Base-by-base conservation (phyloP, 2,797 vertebrate species). In the Dicrostonyx torquatus region DNA sequence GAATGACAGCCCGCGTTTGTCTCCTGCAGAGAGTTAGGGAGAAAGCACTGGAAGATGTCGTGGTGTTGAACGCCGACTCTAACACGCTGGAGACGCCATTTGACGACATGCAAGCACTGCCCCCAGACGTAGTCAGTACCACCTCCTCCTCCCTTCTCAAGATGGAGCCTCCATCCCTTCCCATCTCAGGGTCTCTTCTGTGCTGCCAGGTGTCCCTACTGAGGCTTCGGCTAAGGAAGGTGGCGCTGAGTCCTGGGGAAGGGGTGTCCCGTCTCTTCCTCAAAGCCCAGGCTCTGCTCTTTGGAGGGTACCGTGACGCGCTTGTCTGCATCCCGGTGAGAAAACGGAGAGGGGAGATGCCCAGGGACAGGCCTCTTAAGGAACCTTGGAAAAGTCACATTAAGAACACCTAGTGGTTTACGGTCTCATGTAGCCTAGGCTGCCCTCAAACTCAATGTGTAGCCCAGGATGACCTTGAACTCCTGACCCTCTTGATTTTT, bases 31-130 rank as follows among this genome's bases (percentile, higher is more conserved):
- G 45, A 95, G 99, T 99, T 87, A 98, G 95, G 83, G 98, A 98
- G 96, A 98, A 98, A 53, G 98, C 98, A 20, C 95, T 99, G 96
- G 99, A 99, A 93, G 99, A 99, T 40, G 99, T 99, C 7, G 99
- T 99, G 6, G 98, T 99, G 96, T 97, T 99, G n/a, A 99, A 99
- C 66, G 98, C 99, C 66, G 99, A 99, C 97, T 98, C 98, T 82
- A 99, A 99, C 97, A 99, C 98, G 4, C 95, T 99, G 92, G 99
- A 99, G 97, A 99, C 98, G 0, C 99, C 99, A 34, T 99, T 99
- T 15, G 98, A 99, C 0, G 99, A 99, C 93, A 97, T 99, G 72
- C 99, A 99, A 84, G 98, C 97, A 85, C 98, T 99, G 86, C 99
- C 99, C n/a, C 97, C 99, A 22, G 98, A 99, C 2, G 99, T 99